Evolutionary conservation across 2,888 invertebrate species (phyloP).

Genomic region (Zelleria hepariella): DNA sequence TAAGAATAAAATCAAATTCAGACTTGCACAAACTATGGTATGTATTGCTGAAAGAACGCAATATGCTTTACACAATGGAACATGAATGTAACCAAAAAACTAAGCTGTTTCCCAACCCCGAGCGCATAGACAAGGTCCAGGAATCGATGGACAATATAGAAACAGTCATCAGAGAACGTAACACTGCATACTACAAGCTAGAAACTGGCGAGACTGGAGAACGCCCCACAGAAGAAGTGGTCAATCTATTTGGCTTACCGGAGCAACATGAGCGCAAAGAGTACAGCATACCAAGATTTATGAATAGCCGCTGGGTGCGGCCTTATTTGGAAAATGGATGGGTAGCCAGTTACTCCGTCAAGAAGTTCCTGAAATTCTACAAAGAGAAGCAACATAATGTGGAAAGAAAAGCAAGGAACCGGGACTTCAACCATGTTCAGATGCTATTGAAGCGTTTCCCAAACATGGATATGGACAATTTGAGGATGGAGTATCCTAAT

Average conservation of each 20-base stretch:
- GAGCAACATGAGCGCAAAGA: constrained; percentile 73
- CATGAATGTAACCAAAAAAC: constrained; percentile 78
- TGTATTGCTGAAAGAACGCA: constrained; percentile 91
- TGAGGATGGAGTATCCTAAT: constrained; percentile 81
- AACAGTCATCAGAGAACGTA: constrained; percentile 90
- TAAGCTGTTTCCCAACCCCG: constrained; percentile 88
- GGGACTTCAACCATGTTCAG: constrained; percentile 77
- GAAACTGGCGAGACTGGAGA: constrained; percentile 93
- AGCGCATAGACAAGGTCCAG: constrained; percentile 93
- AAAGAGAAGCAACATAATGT: constrained; percentile 76
- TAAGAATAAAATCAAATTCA: constrained; percentile 93
- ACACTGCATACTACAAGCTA: constrained; percentile 88
- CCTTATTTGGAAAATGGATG: constrained; percentile 66
- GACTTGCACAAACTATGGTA: constrained; percentile 99
- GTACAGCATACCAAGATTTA: constrained; percentile 75
- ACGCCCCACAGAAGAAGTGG: constrained; percentile 74
- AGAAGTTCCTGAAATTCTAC: constrained; percentile 67
- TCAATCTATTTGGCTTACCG: constrained; percentile 74
- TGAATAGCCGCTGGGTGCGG: constrained; percentile 77
- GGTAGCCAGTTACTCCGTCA: constrained; percentile 73
- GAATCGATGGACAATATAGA: constrained; percentile 96
- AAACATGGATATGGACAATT: constrained; percentile 77
- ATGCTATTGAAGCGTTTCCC: constrained; percentile 82
- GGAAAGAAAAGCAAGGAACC: constrained; percentile 72
- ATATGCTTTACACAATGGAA: constrained; percentile 98